phyloP scores from a whole-genome alignment of 2,113 vertebrate species.

The Hydrochoerus hydrochaeris region DNA sequence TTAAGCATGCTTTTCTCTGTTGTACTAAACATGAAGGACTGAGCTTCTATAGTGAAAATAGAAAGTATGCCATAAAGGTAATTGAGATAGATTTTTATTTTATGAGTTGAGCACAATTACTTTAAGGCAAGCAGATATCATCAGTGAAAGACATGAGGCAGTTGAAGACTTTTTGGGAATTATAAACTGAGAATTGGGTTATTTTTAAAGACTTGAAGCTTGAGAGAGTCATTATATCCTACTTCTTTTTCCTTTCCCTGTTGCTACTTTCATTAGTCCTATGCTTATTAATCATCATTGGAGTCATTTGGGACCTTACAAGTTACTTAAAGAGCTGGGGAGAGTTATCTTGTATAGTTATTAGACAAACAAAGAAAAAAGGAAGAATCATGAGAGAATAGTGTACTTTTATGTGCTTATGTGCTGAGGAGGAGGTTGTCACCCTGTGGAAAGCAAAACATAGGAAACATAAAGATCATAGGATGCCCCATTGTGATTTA shows the following conservation, averaged over 20 bases:
- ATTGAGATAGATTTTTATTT: slow-evolving; percentile 45
- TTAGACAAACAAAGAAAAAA: slow-evolving; percentile 33
- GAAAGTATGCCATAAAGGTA: slow-evolving; percentile 17
- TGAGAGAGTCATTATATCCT: slow-evolving; percentile 47
- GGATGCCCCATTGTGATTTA: not conserved
- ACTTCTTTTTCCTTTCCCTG: slow-evolving; percentile 57
- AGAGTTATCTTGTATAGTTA: slow-evolving; percentile 30
- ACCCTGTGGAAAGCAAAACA: not conserved
- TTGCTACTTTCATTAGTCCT: slow-evolving; percentile 43
- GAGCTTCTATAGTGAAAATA: not conserved
- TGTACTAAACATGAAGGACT: not conserved
- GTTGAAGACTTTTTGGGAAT: slow-evolving; percentile 35
- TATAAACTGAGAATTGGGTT: not conserved
- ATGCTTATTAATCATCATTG: slow-evolving; percentile 36
- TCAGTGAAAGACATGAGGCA: slow-evolving; percentile 40
- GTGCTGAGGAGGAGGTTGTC: not conserved
- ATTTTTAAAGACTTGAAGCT: slow-evolving; percentile 56
- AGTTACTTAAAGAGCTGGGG: slow-evolving; percentile 37
- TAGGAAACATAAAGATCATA: not conserved
- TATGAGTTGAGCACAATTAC: not conserved
- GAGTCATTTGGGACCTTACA: slow-evolving; percentile 29
- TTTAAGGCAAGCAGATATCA: slow-evolving; percentile 44
- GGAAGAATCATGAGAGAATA: not conserved
- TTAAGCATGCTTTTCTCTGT: not conserved
- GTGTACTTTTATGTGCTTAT: not conserved